Conservation (phyloP, 2,113 vertebrate species). For the Serilophus lunatus region DNA sequence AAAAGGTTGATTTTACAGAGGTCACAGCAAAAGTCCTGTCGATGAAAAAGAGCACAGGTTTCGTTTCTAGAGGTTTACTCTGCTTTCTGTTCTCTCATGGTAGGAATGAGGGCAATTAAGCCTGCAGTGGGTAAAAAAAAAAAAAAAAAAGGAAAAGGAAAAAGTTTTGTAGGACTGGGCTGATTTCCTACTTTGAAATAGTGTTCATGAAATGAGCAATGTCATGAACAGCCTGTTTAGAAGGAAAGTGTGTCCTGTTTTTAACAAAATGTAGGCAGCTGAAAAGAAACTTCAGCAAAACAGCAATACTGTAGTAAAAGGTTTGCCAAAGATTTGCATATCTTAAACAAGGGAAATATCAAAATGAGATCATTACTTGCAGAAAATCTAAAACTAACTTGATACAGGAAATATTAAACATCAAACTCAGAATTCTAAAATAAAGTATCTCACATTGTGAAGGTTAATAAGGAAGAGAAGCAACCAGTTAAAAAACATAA, state of each 20-base stretch:
- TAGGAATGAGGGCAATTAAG: background rate
- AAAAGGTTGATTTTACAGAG: accelerated
- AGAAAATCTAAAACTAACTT: background rate
- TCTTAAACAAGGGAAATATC: background rate
- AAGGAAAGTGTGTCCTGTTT: background rate
- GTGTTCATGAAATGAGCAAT: background rate
- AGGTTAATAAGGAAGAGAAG: background rate
- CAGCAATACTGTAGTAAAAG: background rate
- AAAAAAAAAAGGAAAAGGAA: no score
- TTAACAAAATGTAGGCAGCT: background rate
- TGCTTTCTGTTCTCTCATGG: background rate
- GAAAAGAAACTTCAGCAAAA: background rate
- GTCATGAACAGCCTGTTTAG: background rate
- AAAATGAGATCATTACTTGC: background rate
- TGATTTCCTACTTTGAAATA: background rate
- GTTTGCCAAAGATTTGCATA: background rate
- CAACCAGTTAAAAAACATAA: background rate
- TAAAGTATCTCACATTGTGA: background rate
- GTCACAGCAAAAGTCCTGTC: background rate
- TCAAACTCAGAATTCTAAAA: background rate
- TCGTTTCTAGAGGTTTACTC: background rate
- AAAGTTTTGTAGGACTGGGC: background rate
- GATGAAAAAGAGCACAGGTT: background rate
- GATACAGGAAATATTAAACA: background rate
- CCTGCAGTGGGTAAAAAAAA: background rate